phyloP scores from a whole-genome alignment of 2,113 vertebrate genomes.

The Fregetta grallaria region DNA sequence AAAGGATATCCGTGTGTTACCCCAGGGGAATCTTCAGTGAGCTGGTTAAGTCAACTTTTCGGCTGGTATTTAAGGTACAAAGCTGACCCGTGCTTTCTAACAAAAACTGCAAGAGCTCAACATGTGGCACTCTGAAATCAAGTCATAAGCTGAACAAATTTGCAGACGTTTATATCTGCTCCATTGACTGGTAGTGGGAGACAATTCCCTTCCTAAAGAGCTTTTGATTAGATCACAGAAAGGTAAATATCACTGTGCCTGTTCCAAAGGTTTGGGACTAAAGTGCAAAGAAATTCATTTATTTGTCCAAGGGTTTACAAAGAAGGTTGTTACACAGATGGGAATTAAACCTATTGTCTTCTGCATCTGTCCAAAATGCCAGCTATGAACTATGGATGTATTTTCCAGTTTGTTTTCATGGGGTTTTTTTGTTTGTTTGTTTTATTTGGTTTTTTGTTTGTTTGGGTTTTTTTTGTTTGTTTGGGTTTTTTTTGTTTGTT shows the following conservation, averaged over 20 bases:
- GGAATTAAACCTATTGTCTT: neutral
- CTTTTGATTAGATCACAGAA: neutral
- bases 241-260: neutral
- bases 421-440: too few species aligned
- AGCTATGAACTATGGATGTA: neutral
- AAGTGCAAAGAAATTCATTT: neutral
- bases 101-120: neutral
- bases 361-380: neutral
- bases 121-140: neutral
- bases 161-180: neutral
- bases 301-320: neutral
- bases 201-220: neutral
- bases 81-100: neutral
- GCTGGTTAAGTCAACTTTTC: neutral
- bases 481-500: too few species aligned
- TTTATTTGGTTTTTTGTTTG: too few species aligned
- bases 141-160: neutral
- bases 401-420: neutral
- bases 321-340: neutral
- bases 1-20: neutral
- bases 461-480: too few species aligned
- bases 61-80: neutral
- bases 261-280: neutral
- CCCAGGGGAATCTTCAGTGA: neutral
- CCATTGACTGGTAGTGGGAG: neutral